phyloP scores from a whole-genome alignment of 2,888 invertebrate species.

The Unio delphinus region DNA sequence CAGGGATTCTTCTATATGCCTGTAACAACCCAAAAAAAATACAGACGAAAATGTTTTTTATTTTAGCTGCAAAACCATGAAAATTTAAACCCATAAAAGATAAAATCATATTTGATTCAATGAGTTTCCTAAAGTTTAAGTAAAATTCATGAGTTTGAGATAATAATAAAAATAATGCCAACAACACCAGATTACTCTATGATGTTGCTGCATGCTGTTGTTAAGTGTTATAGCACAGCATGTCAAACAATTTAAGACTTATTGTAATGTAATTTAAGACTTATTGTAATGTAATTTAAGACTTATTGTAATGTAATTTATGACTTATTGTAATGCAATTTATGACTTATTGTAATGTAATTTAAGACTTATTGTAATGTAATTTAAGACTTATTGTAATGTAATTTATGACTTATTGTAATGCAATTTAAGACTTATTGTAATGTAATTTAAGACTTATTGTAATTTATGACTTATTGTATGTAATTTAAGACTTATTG shows the following conservation, averaged over 20 bases:
- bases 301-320: too few relatives aligned
- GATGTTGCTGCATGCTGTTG: neutral
- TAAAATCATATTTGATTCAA: too few relatives aligned
- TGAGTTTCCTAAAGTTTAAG: too few relatives aligned
- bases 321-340: neutral
- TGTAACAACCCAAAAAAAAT: too few relatives aligned
- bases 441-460: neutral
- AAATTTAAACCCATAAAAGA: too few relatives aligned
- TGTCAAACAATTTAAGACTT: neutral
- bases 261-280: neutral
- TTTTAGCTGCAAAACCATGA: too few relatives aligned
- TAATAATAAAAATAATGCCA: too few relatives aligned
- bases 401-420: neutral
- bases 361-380: neutral
- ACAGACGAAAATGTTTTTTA: too few relatives aligned
- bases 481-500: neutral
- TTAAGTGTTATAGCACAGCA: neutral
- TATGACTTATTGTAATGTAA: neutral
- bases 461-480: neutral
- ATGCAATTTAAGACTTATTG: neutral
- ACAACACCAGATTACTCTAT: neutral
- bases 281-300: neutral
- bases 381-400: too few relatives aligned
- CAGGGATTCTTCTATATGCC: too few relatives aligned
- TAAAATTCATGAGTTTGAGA: too few relatives aligned